Percentiles rank a stretch among this genome's conserved stretches.
These are phyloP conservation scores for Latrodectus elegans DNA, from an alignment of 2,888 invertebrate species.

Conservation along the genomic window DNA sequence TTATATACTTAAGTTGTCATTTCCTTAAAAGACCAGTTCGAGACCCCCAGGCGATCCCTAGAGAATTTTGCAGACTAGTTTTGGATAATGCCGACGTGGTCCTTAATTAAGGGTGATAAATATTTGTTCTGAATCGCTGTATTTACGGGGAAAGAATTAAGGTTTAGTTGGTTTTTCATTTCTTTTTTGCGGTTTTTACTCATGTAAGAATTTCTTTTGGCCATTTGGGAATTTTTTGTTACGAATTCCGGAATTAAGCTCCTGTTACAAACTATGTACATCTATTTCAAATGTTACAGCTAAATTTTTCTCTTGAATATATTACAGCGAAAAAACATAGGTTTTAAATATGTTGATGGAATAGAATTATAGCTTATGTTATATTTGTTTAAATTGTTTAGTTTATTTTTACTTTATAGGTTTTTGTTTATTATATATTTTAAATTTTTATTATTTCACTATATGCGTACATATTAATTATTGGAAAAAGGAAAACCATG, in stretches of 20 bases:
- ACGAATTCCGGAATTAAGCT: slow-evolving; percentile 1
- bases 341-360: too few species aligned
- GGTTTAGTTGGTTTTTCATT: slow-evolving; percentile 12
- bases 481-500: too few species aligned
- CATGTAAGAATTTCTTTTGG: neutral
- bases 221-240: neutral
- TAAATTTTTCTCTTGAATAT: too few species aligned
- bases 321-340: too few species aligned
- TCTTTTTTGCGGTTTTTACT: neutral
- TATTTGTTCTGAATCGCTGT: slow-evolving; percentile 50
- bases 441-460: too few species aligned
- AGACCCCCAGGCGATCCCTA: slow-evolving; percentile 20
- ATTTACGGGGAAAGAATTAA: slow-evolving; percentile 9
- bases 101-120: slow-evolving; percentile 65
- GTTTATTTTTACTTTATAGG: too few species aligned
- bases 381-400: too few species aligned
- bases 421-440: too few species aligned
- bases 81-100: slow-evolving; percentile 45
- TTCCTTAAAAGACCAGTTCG: slow-evolving; percentile 40
- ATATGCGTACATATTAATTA: too few species aligned
- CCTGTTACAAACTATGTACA: too few species aligned
- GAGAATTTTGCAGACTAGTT: slow-evolving; percentile 53
- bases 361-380: too few species aligned
- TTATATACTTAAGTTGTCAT: slow-evolving; percentile 13
- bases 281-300: too few species aligned